Evolutionary conservation across 2,888 invertebrate genomes (phyloP).

Genomic region (Cryptophagus acutangulus): DNA sequence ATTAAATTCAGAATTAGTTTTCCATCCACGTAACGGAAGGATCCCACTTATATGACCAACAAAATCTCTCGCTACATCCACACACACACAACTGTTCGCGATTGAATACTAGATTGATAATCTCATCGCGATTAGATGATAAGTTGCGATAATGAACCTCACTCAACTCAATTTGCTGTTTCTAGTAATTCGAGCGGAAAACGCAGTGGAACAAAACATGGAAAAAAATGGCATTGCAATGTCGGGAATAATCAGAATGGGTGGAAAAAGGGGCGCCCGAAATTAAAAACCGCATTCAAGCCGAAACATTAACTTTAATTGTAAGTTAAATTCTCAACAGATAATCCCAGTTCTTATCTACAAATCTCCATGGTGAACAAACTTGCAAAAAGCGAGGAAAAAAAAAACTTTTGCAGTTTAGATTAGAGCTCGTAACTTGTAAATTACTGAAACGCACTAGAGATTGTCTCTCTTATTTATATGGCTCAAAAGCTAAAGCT

Average conservation of each 20-base stretch:
- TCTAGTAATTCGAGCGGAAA: no score
- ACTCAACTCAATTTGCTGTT: no score
- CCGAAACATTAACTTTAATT: constrained; percentile 39
- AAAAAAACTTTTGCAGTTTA: constrained; percentile 24
- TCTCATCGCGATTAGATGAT: no score
- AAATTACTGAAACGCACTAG: constrained; percentile 23
- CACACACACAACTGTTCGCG: no score
- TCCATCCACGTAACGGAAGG: background rate
- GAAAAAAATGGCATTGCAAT: background rate
- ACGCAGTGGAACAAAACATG: no score
- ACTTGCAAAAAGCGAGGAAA: constrained; percentile 17
- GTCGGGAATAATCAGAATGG: constrained; percentile 4
- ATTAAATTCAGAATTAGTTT: constrained; percentile 5
- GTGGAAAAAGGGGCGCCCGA: constrained; percentile 13
- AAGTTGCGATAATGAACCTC: no score
- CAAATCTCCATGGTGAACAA: constrained; percentile 31
- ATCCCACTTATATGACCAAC: no score
- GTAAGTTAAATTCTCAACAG: constrained; percentile 38
- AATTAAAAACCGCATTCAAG: constrained; percentile 25
- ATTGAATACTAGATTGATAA: no score
- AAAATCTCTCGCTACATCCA: no score
- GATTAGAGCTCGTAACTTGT: constrained; percentile 30
- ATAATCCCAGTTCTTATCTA: constrained; percentile 35
- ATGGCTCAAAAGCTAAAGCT: constrained; percentile 9
- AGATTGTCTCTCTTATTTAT: constrained; percentile 26